Percentiles rank a stretch among this genome's conserved stretches.
Evolutionary conservation across 2,113 vertebrate species (phyloP).

Genomic region (Eudyptes chrysolophus): DNA sequence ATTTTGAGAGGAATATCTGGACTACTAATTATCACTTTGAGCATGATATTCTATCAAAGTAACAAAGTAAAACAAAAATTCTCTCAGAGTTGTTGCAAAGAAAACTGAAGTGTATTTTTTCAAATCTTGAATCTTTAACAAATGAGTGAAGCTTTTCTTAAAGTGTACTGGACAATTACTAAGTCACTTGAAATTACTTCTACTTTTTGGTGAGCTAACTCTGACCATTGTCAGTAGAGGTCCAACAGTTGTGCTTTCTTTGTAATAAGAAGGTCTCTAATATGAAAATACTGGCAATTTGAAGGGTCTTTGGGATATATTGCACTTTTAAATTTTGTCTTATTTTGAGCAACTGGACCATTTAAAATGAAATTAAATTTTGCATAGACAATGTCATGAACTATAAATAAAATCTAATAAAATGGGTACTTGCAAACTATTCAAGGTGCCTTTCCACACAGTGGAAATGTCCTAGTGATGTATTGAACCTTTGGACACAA

Average conservation of each 20-base stretch:
- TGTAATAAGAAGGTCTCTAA: background rate
- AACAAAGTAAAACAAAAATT: background rate
- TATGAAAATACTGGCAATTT: background rate
- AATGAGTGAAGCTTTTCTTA: background rate
- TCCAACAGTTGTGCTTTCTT: background rate
- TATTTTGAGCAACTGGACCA: background rate
- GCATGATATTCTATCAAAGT: background rate
- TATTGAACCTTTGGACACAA: background rate
- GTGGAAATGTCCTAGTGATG: background rate
- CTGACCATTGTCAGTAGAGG: background rate
- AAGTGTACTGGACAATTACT: background rate
- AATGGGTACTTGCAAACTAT: background rate
- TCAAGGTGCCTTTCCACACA: background rate
- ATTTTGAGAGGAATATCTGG: background rate
- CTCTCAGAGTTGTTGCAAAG: background rate
- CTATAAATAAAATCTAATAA: background rate
- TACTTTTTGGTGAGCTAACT: background rate
- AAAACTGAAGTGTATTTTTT: background rate
- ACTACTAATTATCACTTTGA: background rate
- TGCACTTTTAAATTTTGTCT: background rate
- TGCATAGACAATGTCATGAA: background rate
- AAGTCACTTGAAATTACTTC: background rate
- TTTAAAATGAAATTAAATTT: background rate
- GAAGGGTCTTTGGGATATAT: background rate
- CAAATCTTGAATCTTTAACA: background rate